Evolutionary conservation across 2,113 vertebrate species (phyloP).

Genomic region (Brachyhypopomus occidentalis): DNA sequence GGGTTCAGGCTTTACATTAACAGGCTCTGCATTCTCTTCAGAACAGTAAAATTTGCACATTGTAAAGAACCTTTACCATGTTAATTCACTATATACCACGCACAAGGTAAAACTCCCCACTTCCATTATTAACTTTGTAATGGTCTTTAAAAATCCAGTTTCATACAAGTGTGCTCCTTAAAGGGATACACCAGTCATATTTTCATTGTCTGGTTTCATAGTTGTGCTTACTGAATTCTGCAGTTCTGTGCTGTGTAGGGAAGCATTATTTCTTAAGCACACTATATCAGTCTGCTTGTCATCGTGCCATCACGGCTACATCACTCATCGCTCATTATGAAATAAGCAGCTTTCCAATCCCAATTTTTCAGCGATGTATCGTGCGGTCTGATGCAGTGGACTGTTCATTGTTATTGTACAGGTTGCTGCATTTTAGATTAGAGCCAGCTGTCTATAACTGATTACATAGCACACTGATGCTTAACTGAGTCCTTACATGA

Average conservation of each 20-base stretch:
- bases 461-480: not conserved
- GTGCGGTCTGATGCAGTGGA: conserved; percentile 2
- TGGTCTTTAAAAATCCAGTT: too few species aligned
- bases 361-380: conserved; percentile 14
- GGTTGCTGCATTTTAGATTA: not conserved
- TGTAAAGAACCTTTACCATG: too few species aligned
- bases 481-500: too few species aligned
- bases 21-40: too few species aligned
- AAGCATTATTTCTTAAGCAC: not conserved
- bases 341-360: conserved; percentile 23
- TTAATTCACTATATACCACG: too few species aligned
- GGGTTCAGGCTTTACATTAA: too few species aligned
- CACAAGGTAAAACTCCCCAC: too few species aligned
- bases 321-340: conserved; percentile 11
- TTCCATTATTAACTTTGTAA: too few species aligned
- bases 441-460: not conserved
- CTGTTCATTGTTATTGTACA: conserved; percentile 47
- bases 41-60: too few species aligned
- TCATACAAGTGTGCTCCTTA: too few species aligned
- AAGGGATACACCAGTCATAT: too few species aligned
- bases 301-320: not conserved
- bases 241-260: not conserved
- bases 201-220: too few species aligned
- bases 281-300: conserved; percentile 5
- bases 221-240: not conserved